A percentile compares a stretch with the other conserved stretches of the same genome.
Conservation (phyloP, 2,888 invertebrate genomes). For the Athetis lepigone region DNA sequence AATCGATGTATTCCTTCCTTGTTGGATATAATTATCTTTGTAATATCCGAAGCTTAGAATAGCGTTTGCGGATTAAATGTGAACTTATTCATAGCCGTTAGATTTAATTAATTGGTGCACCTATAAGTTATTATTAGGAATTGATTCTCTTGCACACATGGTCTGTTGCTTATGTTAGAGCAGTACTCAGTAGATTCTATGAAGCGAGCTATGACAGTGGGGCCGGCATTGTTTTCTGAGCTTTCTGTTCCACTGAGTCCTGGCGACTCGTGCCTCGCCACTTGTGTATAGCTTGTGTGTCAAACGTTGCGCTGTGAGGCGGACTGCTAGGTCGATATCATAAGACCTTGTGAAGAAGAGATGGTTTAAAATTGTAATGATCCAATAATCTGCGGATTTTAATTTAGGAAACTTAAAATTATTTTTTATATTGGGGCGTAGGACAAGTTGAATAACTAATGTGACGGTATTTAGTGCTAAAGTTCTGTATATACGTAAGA, state of each 20-base stretch:
- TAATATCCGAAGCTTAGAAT: conserved; percentile 72
- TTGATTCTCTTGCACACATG: conserved; percentile 78
- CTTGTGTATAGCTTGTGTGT: conserved; percentile 58
- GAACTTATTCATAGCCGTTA: conserved; percentile 77
- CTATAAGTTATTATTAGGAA: conserved; percentile 78
- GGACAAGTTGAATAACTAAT: conserved; percentile 73
- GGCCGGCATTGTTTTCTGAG: conserved; percentile 44
- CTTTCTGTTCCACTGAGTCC: conserved; percentile 30
- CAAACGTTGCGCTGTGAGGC: conserved; percentile 56
- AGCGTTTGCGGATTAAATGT: conserved; percentile 76
- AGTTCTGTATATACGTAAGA: conserved; percentile 86
- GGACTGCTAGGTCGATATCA: conserved; percentile 61
- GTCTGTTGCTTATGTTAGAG: conserved; percentile 65
- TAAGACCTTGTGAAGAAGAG: conserved; percentile 75
- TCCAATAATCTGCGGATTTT: conserved; percentile 78
- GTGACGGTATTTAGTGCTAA: conserved; percentile 77
- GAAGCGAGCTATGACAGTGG: conserved; percentile 63
- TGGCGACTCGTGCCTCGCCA: conserved; percentile 34
- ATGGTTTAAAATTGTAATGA: conserved; percentile 72
- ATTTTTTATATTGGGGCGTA: conserved; percentile 83
- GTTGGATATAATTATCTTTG: conserved; percentile 68
- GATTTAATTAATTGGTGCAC: conserved; percentile 78
- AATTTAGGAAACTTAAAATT: conserved; percentile 81
- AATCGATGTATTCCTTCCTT: conserved; percentile 69
- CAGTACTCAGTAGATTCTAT: conserved; percentile 61